Evolutionary conservation across 64 coral and sea anemone species (phyloP).

Genomic region (Stichodactyla mertensii): DNA sequence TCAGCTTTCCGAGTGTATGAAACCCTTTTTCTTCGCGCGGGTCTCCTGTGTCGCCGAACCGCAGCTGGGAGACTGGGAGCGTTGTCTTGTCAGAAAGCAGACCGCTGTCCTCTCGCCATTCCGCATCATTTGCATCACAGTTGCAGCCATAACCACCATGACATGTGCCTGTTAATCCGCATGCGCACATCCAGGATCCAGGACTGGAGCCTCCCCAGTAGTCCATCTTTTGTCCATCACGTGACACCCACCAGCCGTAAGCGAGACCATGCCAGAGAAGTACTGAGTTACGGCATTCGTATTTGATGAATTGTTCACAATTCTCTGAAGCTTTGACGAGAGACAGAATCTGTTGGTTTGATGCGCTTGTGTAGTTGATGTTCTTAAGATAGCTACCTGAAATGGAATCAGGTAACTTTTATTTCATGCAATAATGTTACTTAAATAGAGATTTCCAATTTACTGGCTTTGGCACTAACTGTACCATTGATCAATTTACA

Average conservation of each 20-base stretch:
- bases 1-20: conserved; percentile 49
- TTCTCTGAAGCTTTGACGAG: conserved; percentile 39
- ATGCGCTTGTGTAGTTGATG: conserved; percentile 29
- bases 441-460: too few species aligned
- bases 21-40: conserved; percentile 40
- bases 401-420: not conserved
- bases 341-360: conserved; percentile 32
- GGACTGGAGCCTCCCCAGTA: conserved; percentile 52
- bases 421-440: too few species aligned
- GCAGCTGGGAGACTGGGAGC: conserved; percentile 47
- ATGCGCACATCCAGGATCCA: conserved; percentile 36
- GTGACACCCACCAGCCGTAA: conserved; percentile 74
- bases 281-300: conserved; percentile 48
- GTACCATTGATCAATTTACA: too few species aligned
- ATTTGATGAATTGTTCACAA: conserved; percentile 77
- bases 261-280: conserved; percentile 19
- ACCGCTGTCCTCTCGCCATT: conserved; percentile 57
- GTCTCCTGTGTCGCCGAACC: conserved; percentile 58
- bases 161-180: conserved; percentile 41
- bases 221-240: conserved; percentile 45
- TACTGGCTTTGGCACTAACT: too few species aligned
- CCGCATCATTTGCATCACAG: conserved; percentile 49
- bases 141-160: conserved; percentile 22
- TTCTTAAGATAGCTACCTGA: conserved; percentile 35
- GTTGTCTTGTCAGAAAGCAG: conserved; percentile 38